Conservation (phyloP, 1,140 invertebrate species). For the Trichonephila clavipes region DNA sequence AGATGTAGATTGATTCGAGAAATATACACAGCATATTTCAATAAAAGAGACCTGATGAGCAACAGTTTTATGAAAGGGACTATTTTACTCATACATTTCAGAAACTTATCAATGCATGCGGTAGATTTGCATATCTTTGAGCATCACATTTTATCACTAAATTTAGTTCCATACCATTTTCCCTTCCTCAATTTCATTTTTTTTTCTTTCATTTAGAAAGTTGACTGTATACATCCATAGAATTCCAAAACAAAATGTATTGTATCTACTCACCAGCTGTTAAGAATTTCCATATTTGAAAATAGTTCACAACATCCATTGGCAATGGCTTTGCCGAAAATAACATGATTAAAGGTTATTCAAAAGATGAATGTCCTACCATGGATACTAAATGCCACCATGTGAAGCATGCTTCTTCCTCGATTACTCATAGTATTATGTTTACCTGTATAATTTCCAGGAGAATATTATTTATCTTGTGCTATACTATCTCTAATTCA, state of each 20-base stretch:
- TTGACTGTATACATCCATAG: neutral
- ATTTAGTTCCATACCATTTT: neutral
- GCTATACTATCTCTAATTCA: neutral
- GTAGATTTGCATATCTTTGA: neutral
- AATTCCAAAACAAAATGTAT: slow-evolving; percentile 30
- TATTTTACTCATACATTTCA: neutral
- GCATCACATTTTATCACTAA: neutral
- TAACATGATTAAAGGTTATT: neutral
- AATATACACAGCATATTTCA: no score
- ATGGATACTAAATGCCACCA: neutral
- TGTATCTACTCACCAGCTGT: neutral
- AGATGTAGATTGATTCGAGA: no score
- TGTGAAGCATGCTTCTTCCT: neutral
- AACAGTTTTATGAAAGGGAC: neutral
- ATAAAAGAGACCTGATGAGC: neutral
- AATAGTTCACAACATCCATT: neutral
- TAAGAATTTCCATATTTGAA: neutral
- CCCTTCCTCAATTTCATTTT: neutral
- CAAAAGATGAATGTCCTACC: slow-evolving; percentile 10
- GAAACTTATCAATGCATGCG: slow-evolving; percentile 2
- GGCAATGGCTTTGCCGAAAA: neutral
- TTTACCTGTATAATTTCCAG: neutral
- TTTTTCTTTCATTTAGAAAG: no score
- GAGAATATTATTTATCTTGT: neutral
- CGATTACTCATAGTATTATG: neutral